These are phyloP conservation scores for Aselliscus stoliczkanus DNA, from an alignment of 2,797 vertebrate genomes.

Conservation along the genomic window DNA sequence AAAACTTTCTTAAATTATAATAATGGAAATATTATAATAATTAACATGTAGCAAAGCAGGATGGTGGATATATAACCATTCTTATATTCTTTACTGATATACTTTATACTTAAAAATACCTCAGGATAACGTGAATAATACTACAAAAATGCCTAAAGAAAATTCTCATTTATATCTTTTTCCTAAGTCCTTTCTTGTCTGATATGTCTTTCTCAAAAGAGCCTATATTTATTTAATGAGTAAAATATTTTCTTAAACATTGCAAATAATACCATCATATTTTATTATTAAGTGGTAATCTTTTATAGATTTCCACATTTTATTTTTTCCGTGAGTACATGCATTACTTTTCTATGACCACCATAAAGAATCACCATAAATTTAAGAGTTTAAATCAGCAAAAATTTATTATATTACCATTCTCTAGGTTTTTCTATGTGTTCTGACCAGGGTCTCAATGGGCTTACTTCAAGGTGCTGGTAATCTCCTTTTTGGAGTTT, in stretches of 20 bases:
- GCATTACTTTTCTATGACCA: background rate
- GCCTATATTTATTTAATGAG: background rate
- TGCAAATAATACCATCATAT: background rate
- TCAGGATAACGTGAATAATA: background rate
- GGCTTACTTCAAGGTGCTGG: too few species aligned
- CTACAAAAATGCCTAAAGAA: background rate
- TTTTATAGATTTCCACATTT: background rate
- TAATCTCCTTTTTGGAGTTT: too few species aligned
- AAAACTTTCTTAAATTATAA: background rate
- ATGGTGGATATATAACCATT: background rate
- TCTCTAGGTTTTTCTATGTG: background rate
- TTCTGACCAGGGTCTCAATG: background rate
- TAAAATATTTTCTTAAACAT: background rate
- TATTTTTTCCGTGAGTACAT: background rate
- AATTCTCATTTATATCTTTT: background rate
- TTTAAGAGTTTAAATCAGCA: too few species aligned
- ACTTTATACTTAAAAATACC: background rate
- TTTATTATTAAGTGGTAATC: background rate
- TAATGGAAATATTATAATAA: background rate
- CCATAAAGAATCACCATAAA: background rate
- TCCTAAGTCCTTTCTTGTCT: background rate
- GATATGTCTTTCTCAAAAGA: background rate
- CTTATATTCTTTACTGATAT: background rate
- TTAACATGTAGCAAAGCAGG: background rate
- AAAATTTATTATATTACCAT: background rate